Percentiles rank a stretch among this genome's conserved stretches.
These are phyloP conservation scores for Lateolabrax maculatus DNA, from an alignment of 2,797 vertebrate species.

Conservation along the genomic window DNA sequence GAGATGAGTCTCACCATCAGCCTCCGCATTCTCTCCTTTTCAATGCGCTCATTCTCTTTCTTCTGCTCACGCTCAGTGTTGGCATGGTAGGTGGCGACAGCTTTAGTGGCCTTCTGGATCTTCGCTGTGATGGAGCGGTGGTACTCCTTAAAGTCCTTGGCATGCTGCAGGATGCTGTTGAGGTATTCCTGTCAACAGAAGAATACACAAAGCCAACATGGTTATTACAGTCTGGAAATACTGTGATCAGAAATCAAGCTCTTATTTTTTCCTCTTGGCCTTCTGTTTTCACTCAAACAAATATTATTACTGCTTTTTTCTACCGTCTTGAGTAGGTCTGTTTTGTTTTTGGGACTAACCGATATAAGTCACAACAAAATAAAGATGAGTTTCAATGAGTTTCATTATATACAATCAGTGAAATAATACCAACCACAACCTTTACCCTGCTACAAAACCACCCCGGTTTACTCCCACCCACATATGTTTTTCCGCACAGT, in stretches of 20 bases:
- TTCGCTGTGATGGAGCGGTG: constrained; percentile 96
- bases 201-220: not conserved
- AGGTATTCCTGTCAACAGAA: constrained; percentile 92
- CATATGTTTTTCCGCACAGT: accelerated
- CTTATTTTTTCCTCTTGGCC: not conserved
- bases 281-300: too few relatives aligned
- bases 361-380: too few relatives aligned
- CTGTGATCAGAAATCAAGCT: not conserved
- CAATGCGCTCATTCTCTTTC: constrained; percentile 97
- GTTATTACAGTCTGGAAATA: not conserved
- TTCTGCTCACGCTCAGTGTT: constrained; percentile 99
- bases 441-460: not conserved
- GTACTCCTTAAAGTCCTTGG: constrained; percentile 98
- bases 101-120: constrained; percentile 97
- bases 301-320: too few relatives aligned
- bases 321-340: too few relatives aligned
- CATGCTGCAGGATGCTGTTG: constrained; percentile 98
- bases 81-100: constrained; percentile 95
- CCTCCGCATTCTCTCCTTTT: constrained; percentile 97
- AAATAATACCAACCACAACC: too few relatives aligned
- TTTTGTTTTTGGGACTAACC: too few relatives aligned
- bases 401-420: not conserved
- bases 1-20: constrained; percentile 89
- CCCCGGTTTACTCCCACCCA: not conserved
- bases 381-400: too few relatives aligned